Base-by-base conservation (phyloP, 2,113 vertebrate genomes). In the Hassar affinis region DNA sequence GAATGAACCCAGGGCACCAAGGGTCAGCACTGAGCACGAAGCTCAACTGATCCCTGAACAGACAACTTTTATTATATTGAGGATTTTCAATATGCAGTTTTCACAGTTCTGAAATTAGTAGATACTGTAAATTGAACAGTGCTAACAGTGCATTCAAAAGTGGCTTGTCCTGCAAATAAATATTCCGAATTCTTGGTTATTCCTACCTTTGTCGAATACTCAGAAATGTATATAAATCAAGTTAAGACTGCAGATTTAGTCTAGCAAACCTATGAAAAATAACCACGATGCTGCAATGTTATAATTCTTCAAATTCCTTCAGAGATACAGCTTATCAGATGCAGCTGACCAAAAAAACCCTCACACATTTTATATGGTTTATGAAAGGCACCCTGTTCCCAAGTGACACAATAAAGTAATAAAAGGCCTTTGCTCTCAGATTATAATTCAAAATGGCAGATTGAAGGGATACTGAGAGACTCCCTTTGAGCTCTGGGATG, bases 391-490 rank as follows among this genome's bases (percentile, higher is more conserved):
- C 14, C 57, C 57, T 52, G 14, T 45, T 77, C 22, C 57, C 47
- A 51, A 47, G 33, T 49, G 74, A 81, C 72, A 59, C 81, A 76
- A 61, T 69, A 47, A 83, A 79, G 69, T 78, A 72, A 84, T 85
- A 83, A 87, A 85, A 74, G 78, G 4, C 61, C 42, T 79, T 85
- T 71, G 79, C 79, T 83, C 61, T 59, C 42, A 81, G 66, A 88
- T 85, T 85, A 81, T 78, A 85, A 85, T 75, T 85, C 57, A 85
- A 78, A 85, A 78, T 81, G 81, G 54, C 87, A 85, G 87, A 81
- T 77, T 54, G 84, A 83, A 33, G 82, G 71, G 81, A 85, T 33
- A 79, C 9, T 59, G 54, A 83, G 69, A 76, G 81, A 82, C 81
- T 84, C 38, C 82, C 75, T 59, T 79, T 85, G 75, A 82, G 85